Evolutionary conservation across 2,797 vertebrate genomes (phyloP), one percentile per base, ranked within the genome.

Genomic region (Merluccius polli): DNA sequence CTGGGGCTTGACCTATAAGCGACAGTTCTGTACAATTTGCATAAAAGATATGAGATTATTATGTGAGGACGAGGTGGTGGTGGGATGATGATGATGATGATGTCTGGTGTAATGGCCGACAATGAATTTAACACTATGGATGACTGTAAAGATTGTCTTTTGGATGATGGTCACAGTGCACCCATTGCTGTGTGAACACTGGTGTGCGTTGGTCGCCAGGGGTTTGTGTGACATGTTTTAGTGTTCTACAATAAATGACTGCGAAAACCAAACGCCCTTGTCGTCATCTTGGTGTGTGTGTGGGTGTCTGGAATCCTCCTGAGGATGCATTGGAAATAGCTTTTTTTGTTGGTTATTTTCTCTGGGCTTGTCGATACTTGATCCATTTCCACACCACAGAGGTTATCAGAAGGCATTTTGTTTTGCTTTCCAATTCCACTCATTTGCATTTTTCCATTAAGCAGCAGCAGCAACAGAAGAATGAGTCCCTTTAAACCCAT

Each of bases 181-280:
- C 85, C 83, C 85, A 75, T 92, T 78, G 41, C 84, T 85, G 85
- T 92, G 83, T 89, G 78, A 90, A 89, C 70, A 75, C 87, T 81
- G 77, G 83, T 87, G 84, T 84, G 84, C 81, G 84, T 84, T 80
- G 82, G 85, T 89, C 84, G 86, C 88, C 89, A 86, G 84, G 91
- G 88, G 81, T 86, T 90, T 90, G 86, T 91, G 85, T 78, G 79
- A 89, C 90, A 89, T 88, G 89, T 93, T 93, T 87, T 88, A 87
- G 87, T 92, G 91, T 94, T 72, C 74, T 31, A 86, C 75, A 91
- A 94, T 94, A 93, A 94, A 94, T 89, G 72, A 89, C 86, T 85
- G 83, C 72, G 52, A 77, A 91, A 90, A 80, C 77, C 82, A 91
- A 90, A 80, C 77, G 81, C 71, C 18, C 38, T 15, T 0, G 35